phyloP scores from a whole-genome alignment of 2,888 invertebrate genomes.

The Byasa hedistus region DNA sequence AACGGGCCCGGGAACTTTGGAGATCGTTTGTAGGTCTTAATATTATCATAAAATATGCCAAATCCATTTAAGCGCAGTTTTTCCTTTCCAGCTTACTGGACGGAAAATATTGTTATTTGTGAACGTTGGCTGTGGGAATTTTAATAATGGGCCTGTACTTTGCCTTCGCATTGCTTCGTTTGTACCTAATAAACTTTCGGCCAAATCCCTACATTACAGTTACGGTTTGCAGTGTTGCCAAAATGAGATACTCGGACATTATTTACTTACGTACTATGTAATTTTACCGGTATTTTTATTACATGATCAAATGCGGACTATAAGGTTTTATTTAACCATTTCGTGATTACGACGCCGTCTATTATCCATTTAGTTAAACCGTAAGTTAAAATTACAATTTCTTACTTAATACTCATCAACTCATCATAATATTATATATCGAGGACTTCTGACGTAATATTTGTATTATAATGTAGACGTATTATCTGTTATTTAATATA shows the following conservation, averaged over 20 bases:
- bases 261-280: too few relatives aligned
- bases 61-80: conserved; percentile 66
- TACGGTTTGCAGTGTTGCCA: conserved; percentile 1
- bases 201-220: conserved; percentile 23
- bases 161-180: conserved; percentile 36
- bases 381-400: too few relatives aligned
- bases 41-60: conserved; percentile 61
- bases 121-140: conserved; percentile 54
- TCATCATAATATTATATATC: too few relatives aligned
- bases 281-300: neutral
- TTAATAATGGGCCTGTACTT: conserved; percentile 40
- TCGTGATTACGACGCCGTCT: too few relatives aligned
- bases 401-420: too few relatives aligned
- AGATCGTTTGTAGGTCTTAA: conserved; percentile 42
- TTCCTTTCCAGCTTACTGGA: conserved; percentile 57
- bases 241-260: conserved; percentile 2
- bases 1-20: conserved; percentile 33
- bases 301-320: too few relatives aligned
- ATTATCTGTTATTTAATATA: too few relatives aligned
- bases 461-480: too few relatives aligned
- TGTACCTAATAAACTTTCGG: conserved; percentile 39
- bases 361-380: too few relatives aligned
- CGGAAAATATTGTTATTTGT: conserved; percentile 62
- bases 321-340: too few relatives aligned
- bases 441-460: too few relatives aligned